A percentile compares a stretch with the other conserved stretches of the same genome.
phyloP scores from a whole-genome alignment of 2,797 vertebrate species.

The Oophaga sylvatica region DNA sequence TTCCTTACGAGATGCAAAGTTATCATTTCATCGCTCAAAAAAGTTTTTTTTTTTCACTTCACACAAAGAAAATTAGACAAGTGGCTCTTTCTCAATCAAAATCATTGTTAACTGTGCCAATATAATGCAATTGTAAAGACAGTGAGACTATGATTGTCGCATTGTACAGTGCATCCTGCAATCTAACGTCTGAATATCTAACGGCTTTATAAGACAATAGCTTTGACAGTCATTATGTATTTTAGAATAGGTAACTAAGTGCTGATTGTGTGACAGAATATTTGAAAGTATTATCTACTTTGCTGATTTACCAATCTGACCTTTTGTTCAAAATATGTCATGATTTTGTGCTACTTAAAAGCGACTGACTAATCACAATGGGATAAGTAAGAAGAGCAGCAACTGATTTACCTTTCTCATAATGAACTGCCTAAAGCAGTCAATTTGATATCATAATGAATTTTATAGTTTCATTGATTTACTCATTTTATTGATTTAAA shows the following conservation, averaged over 20 bases:
- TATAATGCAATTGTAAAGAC: constrained; percentile 40
- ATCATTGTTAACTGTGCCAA: constrained; percentile 44
- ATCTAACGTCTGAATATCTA: constrained; percentile 37
- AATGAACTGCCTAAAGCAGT: neutral
- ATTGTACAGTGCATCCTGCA: constrained; percentile 42
- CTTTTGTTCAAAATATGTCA: constrained; percentile 44
- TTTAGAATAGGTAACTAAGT: constrained; percentile 42
- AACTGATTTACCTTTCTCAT: neutral
- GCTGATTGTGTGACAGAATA: constrained; percentile 35
- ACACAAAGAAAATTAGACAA: constrained; percentile 50
- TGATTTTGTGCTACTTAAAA: constrained; percentile 25
- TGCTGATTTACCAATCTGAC: constrained; percentile 51
- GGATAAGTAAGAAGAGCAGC: neutral
- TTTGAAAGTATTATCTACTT: constrained; percentile 8
- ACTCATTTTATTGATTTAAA: constrained; percentile 9
- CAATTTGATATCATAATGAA: neutral
- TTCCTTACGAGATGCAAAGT: constrained; percentile 52
- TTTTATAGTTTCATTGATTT: constrained; percentile 19
- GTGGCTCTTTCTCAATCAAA: constrained; percentile 39
- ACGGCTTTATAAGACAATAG: constrained; percentile 46
- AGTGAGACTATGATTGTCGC: constrained; percentile 47
- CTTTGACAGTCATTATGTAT: constrained; percentile 26
- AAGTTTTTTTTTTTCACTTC: constrained; percentile 32
- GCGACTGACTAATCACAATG: constrained; percentile 29
- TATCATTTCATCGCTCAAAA: constrained; percentile 50